Evolutionary conservation across 1,140 invertebrate species (phyloP).

Genomic region (Acromyrmex charruanus): DNA sequence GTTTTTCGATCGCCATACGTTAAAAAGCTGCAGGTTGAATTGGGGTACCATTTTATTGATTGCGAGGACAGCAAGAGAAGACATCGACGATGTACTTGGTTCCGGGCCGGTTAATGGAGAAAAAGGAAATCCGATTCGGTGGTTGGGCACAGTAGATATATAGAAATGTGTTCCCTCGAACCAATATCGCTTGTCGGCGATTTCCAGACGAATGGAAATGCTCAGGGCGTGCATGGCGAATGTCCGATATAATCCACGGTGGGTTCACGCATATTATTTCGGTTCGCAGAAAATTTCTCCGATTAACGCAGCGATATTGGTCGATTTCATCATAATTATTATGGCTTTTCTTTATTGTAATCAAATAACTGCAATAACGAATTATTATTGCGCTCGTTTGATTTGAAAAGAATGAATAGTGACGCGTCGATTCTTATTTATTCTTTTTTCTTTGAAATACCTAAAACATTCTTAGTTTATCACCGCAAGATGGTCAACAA

Average conservation of each 20-base stretch:
- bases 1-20: conserved; percentile 9
- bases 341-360: neutral
- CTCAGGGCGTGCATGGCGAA: conserved; percentile 15
- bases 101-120: conserved; percentile 55
- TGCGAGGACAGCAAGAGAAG: conserved; percentile 33
- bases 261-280: conserved; percentile 42
- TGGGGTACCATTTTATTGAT: conserved; percentile 34
- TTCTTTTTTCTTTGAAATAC: neutral
- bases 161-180: conserved; percentile 6
- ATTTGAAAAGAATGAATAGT: neutral
- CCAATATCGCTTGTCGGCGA: conserved; percentile 62
- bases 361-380: neutral
- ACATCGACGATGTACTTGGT: neutral
- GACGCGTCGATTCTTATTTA: neutral
- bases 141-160: conserved; percentile 27
- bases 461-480: neutral
- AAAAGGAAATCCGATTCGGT: conserved; percentile 53
- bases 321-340: conserved; percentile 8
- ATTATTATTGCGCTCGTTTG: neutral
- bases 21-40: neutral
- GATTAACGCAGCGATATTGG: conserved; percentile 21
- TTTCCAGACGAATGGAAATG: conserved; percentile 63
- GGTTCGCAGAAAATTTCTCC: conserved; percentile 37
- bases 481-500: neutral
- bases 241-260: conserved; percentile 13